phyloP scores from a whole-genome alignment of 2,113 vertebrate genomes.

The Chroicocephalus ridibundus region DNA sequence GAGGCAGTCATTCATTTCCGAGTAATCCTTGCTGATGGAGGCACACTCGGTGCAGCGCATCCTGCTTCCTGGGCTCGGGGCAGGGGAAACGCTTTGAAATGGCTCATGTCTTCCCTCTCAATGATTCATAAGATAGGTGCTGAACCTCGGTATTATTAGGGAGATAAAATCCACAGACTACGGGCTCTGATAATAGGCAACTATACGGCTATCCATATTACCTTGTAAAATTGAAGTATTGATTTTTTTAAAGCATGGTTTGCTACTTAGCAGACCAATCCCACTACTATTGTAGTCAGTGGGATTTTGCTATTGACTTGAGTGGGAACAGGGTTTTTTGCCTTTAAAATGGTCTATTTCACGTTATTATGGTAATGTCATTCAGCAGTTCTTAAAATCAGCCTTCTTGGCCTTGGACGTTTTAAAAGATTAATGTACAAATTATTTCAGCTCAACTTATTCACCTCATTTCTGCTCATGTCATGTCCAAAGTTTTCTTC shows the following conservation, averaged over 20 bases:
- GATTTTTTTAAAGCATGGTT: constrained; percentile 60
- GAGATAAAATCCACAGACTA: constrained; percentile 6
- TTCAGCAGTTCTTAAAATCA: constrained; percentile 15
- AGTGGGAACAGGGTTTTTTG: not conserved
- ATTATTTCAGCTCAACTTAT: constrained; percentile 17
- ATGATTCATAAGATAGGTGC: constrained; percentile 4
- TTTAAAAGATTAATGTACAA: constrained; percentile 16
- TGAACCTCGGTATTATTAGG: not conserved
- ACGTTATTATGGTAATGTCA: constrained; percentile 25
- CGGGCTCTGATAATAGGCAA: not conserved
- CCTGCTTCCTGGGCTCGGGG: not conserved
- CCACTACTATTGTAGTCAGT: not conserved
- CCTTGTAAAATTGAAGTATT: constrained; percentile 50
- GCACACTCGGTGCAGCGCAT: not conserved
- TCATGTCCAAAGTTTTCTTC: constrained; percentile 49
- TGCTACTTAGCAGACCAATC: constrained; percentile 51
- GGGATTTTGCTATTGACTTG: constrained; percentile 37
- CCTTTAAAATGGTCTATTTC: constrained; percentile 34
- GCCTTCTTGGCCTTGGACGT: constrained; percentile 2
- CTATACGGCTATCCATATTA: constrained; percentile 29
- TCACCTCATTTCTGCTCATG: constrained; percentile 30
- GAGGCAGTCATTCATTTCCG: not conserved
- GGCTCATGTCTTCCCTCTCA: not conserved
- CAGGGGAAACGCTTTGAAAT: not conserved
- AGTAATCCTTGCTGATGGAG: not conserved